Base-by-base conservation (phyloP, 2,888 invertebrate genomes). In the Epirrhoe alternata region DNA sequence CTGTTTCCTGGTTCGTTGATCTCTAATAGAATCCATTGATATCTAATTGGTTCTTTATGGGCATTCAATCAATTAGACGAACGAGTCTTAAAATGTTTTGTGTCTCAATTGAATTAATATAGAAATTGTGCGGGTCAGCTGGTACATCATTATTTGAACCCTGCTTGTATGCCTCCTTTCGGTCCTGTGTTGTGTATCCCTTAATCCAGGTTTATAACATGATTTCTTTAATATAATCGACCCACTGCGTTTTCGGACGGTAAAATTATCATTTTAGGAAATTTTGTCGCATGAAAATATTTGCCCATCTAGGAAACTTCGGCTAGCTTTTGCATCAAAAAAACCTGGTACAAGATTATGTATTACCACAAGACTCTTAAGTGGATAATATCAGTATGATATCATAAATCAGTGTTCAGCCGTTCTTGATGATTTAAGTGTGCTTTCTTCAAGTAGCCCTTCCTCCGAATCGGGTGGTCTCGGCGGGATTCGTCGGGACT, bases 381-480 rank as follows among this genome's bases (percentile, higher is more conserved):
- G 45, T 4, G 45, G 45, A 45, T 45, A 45, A 45, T 45, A 45
- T 10, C 45, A 7, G 47, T 14, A 47, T 47, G 7, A 14, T 47
- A 47, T 55, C 14, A 56, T 30, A 56, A 45, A n/a, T 56, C n/a
- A 10, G 33, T 57, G 8, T 50, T 50, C 6, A 51, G 24, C 51
- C 10, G 12, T 30, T 51, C 17, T 24, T 50, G 16, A 45, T 53
- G 30, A 45, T 60, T 10, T 38, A 17, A 47, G 47, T 50, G 47
- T 62, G 47, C 45, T 62, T 53, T 54, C 49, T 31, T 53, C 30
- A 71, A 71, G 70, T 67, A 65, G 51, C 50, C 62, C 66, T 61
- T 69, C 71, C 69, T 66, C 65, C 56, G 64, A 67, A 53, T 45
- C 68, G 50, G 64, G 69, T 69, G 64, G 69, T 65, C 57, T 69